Percentiles rank a stretch among this genome's conserved stretches.
phyloP scores from a whole-genome alignment of 2,113 vertebrate species.

The Dromiciops gliroides region DNA sequence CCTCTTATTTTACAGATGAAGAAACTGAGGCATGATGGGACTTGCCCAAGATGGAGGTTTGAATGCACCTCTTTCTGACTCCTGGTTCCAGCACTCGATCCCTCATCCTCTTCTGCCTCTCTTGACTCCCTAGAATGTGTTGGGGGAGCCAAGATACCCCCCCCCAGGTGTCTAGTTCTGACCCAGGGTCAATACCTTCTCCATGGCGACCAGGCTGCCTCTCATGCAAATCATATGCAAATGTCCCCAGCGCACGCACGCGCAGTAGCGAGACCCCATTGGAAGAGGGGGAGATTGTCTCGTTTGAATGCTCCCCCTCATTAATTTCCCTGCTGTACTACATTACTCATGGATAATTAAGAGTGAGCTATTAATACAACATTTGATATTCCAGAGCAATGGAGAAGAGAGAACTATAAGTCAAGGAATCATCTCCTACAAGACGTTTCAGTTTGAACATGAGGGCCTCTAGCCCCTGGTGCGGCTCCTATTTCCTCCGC shows the following conservation, averaged over 20 bases:
- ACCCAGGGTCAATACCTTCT: not conserved
- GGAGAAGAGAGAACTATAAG: conserved; percentile 84
- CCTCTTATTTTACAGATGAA: no score
- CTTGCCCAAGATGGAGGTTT: no score
- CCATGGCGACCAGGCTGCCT: not conserved
- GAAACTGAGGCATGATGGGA: no score
- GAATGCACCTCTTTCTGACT: not conserved
- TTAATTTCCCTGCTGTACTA: conserved; percentile 86
- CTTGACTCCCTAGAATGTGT: not conserved
- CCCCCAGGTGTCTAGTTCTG: not conserved
- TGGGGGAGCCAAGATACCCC: not conserved
- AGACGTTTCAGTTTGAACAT: conserved; percentile 71
- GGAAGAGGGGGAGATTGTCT: conserved; percentile 74
- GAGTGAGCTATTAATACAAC: conserved; percentile 88
- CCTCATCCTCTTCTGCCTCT: not conserved
- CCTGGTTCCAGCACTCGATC: not conserved
- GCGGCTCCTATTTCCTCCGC: conserved; percentile 67
- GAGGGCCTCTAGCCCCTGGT: conserved; percentile 55
- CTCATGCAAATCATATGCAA: conserved; percentile 68
- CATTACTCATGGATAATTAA: conserved; percentile 90
- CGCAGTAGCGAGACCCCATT: not conserved
- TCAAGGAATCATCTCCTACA: conserved; percentile 78
- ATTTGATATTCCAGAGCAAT: conserved; percentile 87
- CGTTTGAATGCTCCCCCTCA: conserved; percentile 84
- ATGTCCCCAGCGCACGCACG: conserved; percentile 6